These are phyloP conservation scores for Clarias macrocephalus DNA, from an alignment of 2,113 vertebrate species.

Conservation along the genomic window DNA sequence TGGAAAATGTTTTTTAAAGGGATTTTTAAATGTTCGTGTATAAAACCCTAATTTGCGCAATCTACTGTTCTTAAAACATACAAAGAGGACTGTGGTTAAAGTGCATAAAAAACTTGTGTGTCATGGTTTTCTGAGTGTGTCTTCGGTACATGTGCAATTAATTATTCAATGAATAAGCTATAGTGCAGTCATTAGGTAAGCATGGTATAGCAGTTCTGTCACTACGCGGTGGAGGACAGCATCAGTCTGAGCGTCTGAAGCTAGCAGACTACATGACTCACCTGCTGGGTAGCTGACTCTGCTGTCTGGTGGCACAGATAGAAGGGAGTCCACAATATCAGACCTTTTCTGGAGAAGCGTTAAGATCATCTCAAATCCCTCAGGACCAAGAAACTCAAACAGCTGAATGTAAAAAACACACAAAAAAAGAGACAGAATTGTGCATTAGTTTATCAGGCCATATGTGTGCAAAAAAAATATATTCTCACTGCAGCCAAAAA, in stretches of 20 bases:
- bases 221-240: neutral
- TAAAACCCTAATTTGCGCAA: neutral
- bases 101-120: neutral
- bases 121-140: neutral
- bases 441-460: neutral
- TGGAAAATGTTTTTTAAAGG: too few species aligned
- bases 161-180: neutral
- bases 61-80: neutral
- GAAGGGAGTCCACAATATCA: slow-evolving; percentile 81
- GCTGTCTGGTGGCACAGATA: slow-evolving; percentile 73
- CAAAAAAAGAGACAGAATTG: slow-evolving; percentile 12
- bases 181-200: neutral
- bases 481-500: slow-evolving; percentile 45
- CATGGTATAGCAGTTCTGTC: neutral
- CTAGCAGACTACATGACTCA: slow-evolving; percentile 62
- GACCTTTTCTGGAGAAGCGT: slow-evolving; percentile 85
- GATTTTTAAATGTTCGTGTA: neutral
- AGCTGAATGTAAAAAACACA: slow-evolving; percentile 69
- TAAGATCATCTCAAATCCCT: slow-evolving; percentile 93
- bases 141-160: neutral
- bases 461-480: slow-evolving; percentile 10
- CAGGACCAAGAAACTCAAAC: slow-evolving; percentile 92
- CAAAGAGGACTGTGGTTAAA: neutral
- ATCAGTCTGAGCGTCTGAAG: neutral
- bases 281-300: slow-evolving; percentile 78